Percentiles rank a stretch among this genome's conserved stretches.
Evolutionary conservation across 92 coral and sea anemone species (phyloP).

Genomic region (Bergia sp.): DNA sequence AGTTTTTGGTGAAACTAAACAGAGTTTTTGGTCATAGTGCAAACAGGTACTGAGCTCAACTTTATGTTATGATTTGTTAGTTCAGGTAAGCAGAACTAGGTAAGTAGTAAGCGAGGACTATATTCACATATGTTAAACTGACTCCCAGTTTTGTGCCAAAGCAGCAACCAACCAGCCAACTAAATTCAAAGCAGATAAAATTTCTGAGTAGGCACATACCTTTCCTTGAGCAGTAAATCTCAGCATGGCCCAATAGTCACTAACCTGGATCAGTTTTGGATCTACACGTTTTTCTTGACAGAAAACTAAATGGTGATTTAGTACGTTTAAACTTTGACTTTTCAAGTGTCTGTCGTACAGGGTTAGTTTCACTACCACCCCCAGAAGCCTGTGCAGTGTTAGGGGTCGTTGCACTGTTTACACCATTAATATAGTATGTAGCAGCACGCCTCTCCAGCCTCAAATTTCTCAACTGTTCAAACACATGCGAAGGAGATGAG

Average conservation of each 20-base stretch:
- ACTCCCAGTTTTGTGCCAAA: too few relatives aligned
- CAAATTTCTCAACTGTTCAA: constrained; percentile 37
- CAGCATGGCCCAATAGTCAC: not conserved
- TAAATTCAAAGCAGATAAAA: too few relatives aligned
- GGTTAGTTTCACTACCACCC: constrained; percentile 1
- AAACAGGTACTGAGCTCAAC: too few relatives aligned
- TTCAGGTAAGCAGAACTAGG: too few relatives aligned
- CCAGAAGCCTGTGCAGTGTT: not conserved
- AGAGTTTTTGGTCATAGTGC: too few relatives aligned
- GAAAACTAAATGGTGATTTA: constrained; percentile 40
- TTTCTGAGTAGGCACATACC: too few relatives aligned
- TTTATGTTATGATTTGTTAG: too few relatives aligned
- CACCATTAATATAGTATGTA: constrained; percentile 7
- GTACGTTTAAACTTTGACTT: not conserved
- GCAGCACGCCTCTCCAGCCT: constrained; percentile 34
- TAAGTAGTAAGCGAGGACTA: too few relatives aligned
- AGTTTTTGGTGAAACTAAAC: too few relatives aligned
- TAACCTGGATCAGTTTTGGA: constrained; percentile 25
- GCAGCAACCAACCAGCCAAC: too few relatives aligned
- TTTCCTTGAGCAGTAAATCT: not conserved
- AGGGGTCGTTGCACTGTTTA: not conserved
- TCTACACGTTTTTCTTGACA: constrained; percentile 26
- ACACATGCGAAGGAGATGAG: constrained; percentile 34
- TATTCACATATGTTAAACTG: too few relatives aligned
- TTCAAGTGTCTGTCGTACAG: not conserved